These are phyloP conservation scores for Ostrea edulis DNA, from an alignment of 1,140 invertebrate species.

Conservation along the genomic window DNA sequence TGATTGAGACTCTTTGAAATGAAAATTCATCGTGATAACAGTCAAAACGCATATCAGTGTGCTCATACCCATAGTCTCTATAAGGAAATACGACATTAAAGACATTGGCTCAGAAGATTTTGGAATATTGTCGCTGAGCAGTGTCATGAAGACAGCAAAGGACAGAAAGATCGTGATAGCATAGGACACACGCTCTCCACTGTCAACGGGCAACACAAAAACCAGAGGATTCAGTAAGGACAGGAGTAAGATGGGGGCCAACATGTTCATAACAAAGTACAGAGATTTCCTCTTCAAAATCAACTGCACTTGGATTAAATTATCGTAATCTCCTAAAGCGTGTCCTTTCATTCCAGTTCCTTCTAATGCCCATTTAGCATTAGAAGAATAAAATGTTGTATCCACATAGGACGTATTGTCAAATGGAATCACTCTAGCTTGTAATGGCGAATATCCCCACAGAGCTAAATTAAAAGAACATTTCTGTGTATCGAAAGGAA, in stretches of 20 bases:
- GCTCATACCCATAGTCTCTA: conserved; percentile 3
- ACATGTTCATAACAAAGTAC: conserved; percentile 42
- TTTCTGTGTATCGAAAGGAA: conserved; percentile 22
- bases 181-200: conserved; percentile 41
- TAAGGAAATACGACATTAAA: conserved; percentile 26
- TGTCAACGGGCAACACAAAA: conserved; percentile 24
- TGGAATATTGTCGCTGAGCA: conserved; percentile 32
- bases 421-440: neutral
- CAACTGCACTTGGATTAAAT: neutral
- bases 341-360: neutral
- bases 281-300: conserved; percentile 30
- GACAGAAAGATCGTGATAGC: conserved; percentile 41
- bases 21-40: conserved; percentile 1
- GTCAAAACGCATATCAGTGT: conserved; percentile 22
- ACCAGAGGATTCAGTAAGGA: conserved; percentile 29
- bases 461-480: neutral
- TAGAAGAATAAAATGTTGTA: neutral
- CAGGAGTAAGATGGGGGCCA: conserved; percentile 28
- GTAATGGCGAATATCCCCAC: neutral
- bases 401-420: neutral
- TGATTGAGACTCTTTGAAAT: neutral
- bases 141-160: conserved; percentile 42
- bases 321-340: neutral
- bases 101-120: conserved; percentile 47
- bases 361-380: neutral